Conservation (phyloP, 2,888 invertebrate genomes). For the Pterobdella sp. region DNA sequence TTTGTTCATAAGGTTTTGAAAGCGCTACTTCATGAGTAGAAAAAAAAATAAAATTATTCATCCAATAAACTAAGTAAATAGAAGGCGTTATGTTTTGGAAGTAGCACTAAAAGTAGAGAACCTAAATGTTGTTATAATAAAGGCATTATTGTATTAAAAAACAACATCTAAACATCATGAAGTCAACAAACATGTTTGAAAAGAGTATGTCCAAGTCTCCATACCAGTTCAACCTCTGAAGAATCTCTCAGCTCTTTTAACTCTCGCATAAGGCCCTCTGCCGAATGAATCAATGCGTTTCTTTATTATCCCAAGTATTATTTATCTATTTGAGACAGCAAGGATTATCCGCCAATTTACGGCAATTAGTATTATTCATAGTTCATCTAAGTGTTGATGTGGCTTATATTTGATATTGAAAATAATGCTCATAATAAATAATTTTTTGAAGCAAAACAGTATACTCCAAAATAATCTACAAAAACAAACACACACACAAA, state of each 20-base stretch:
- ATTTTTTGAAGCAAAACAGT: no score
- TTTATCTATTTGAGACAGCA: no score
- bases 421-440: background rate
- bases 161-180: no score
- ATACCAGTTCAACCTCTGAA: background rate
- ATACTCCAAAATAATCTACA: no score
- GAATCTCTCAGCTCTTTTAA: background rate
- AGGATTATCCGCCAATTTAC: no score
- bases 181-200: slow-evolving; percentile 1
- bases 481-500: background rate
- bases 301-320: no score
- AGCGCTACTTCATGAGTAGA: no score
- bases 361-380: background rate
- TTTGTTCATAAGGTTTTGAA: no score
- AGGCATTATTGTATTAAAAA: background rate
- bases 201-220: background rate
- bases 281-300: background rate
- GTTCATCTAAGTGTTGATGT: background rate
- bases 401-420: background rate
- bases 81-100: no score
- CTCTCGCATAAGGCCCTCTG: slow-evolving; percentile 13
- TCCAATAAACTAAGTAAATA: background rate
- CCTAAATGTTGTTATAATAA: no score
- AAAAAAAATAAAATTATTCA: slow-evolving; percentile 5
- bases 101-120: no score